Evolutionary conservation across 2,888 invertebrate species (phyloP).

Genomic region (Apotomis capreana): DNA sequence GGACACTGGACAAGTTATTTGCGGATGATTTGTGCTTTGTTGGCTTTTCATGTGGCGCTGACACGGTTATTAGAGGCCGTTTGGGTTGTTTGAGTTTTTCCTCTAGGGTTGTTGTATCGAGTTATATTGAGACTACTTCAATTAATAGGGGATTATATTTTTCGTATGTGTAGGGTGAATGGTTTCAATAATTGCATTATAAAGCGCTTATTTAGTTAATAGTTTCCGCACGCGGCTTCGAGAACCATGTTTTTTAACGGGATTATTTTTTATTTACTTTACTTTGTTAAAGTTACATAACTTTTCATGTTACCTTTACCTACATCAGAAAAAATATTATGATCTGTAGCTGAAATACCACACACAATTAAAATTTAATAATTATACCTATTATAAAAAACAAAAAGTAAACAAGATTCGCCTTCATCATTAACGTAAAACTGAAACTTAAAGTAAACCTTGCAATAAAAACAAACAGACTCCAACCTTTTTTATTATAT

Average conservation of each 20-base stretch:
- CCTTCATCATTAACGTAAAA: neutral
- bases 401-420: neutral
- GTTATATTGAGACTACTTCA: too few species aligned
- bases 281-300: too few species aligned
- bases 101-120: neutral
- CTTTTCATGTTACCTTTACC: too few species aligned
- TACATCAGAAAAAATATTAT: too few species aligned
- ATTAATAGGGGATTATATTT: too few species aligned
- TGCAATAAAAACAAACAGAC: constrained; percentile 24
- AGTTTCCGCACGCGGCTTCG: too few species aligned
- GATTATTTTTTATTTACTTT: too few species aligned
- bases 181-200: too few species aligned
- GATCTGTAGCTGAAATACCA: neutral
- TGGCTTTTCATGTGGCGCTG: constrained; percentile 20
- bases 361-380: neutral
- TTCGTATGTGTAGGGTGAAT: too few species aligned
- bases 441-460: neutral
- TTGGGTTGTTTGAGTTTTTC: neutral
- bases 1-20: constrained; percentile 42
- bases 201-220: too few species aligned
- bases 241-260: too few species aligned
- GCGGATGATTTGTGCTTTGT: constrained; percentile 41
- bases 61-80: constrained; percentile 20
- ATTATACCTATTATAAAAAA: neutral
- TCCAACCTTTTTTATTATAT: constrained; percentile 25